Evolutionary conservation across 1,140 invertebrate species (phyloP).

Genomic region (Caenorhabditis latens): DNA sequence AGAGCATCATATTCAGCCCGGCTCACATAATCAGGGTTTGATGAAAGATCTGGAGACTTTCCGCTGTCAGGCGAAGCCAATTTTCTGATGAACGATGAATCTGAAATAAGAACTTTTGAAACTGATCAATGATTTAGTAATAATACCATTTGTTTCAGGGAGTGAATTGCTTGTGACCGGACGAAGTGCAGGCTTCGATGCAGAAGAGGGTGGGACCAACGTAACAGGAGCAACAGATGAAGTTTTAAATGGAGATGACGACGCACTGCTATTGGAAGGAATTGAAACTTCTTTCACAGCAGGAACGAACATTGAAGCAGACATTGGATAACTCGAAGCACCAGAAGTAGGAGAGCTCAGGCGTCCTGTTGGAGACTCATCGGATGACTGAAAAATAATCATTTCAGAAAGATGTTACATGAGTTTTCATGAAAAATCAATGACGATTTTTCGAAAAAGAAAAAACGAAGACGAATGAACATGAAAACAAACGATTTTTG

Average conservation of each 20-base stretch:
- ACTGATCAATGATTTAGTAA: not conserved
- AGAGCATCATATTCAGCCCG: conserved; percentile 26
- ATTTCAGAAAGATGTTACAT: not conserved
- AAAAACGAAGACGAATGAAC: not conserved
- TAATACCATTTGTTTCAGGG: not conserved
- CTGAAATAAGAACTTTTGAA: not conserved
- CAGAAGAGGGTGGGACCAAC: conserved; percentile 2
- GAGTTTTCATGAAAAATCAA: not conserved
- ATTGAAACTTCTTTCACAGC: not conserved
- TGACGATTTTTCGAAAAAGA: not conserved
- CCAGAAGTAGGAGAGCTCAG: conserved; percentile 15
- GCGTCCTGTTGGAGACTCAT: not conserved
- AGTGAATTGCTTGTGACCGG: conserved; percentile 21
- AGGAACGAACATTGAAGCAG: conserved; percentile 30
- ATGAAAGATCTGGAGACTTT: not conserved
- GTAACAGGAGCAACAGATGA: not conserved
- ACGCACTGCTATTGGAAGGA: not conserved
- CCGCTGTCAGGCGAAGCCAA: not conserved
- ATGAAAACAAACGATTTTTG: not conserved
- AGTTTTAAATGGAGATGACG: conserved; percentile 25
- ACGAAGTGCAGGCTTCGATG: conserved; percentile 26
- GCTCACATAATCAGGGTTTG: not conserved
- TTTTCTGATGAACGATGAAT: conserved; percentile 19
- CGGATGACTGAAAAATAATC: conserved; percentile 16
- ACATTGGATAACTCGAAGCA: conserved; percentile 2